These are phyloP conservation scores for Sebastes dallii DNA, from an alignment of 2,797 vertebrate genomes.

Conservation along the genomic window DNA sequence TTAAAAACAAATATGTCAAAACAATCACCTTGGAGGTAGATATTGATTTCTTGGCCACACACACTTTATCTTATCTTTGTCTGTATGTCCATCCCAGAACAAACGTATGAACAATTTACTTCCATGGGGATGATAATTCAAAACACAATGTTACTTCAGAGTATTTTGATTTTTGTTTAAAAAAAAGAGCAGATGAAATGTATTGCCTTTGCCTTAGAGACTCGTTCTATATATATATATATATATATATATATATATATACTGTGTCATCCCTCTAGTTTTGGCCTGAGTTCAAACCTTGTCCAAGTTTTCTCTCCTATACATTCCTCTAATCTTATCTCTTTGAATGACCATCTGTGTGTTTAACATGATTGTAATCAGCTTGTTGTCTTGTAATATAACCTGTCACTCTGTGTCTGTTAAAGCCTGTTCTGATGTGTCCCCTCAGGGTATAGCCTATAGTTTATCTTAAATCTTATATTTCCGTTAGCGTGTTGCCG, in stretches of 20 bases:
- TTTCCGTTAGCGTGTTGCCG: neutral
- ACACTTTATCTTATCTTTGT: no score
- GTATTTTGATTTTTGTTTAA: neutral
- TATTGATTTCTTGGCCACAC: no score
- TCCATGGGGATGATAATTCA: no score
- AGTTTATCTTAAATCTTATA: neutral
- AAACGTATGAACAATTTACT: no score
- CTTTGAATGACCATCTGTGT: constrained; percentile 14
- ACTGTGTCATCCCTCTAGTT: neutral
- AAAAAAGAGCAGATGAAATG: neutral
- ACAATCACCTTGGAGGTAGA: no score
- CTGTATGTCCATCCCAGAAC: no score
- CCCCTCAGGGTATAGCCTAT: neutral
- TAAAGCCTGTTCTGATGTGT: neutral
- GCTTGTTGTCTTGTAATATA: neutral
- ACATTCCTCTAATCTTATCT: constrained; percentile 34
- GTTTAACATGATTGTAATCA: constrained; percentile 10
- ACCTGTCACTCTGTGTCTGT: neutral
- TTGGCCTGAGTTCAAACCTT: neutral
- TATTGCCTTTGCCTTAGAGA: neutral
- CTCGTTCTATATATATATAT: neutral
- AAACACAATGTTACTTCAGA: neutral
- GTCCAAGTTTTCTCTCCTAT: neutral
- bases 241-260: neutral
- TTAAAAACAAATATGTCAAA: no score